These are phyloP conservation scores for Sphaeridia pumilis DNA, from an alignment of 2,888 invertebrate species.

Conservation along the genomic window DNA sequence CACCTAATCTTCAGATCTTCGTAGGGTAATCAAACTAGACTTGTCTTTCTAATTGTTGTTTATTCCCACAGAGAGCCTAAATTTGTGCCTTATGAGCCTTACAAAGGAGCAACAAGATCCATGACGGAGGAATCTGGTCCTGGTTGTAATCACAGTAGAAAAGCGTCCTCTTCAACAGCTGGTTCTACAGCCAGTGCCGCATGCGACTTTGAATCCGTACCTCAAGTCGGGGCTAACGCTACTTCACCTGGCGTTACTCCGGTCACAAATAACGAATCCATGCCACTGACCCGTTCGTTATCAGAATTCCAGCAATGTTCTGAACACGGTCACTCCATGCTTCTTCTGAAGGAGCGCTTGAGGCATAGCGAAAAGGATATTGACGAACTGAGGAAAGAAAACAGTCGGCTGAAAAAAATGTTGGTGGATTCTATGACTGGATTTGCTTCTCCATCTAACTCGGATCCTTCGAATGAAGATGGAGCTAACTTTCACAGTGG, in stretches of 20 bases:
- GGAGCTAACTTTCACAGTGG: no score
- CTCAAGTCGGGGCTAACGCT: no score
- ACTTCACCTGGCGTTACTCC: no score
- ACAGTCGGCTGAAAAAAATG: conserved; percentile 30
- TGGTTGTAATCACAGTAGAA: conserved; percentile 5
- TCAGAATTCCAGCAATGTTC: neutral
- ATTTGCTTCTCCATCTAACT: conserved; percentile 2
- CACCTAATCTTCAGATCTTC: no score
- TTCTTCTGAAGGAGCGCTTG: conserved; percentile 29
- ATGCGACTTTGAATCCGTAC: no score
- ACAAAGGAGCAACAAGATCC: conserved; percentile 30
- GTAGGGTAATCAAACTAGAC: no score
- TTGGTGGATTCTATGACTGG: conserved; percentile 34
- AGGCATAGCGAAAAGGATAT: conserved; percentile 34
- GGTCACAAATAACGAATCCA: no score
- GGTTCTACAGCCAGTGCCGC: neutral
- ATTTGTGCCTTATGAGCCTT: conserved; percentile 36
- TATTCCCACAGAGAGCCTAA: conserved; percentile 35
- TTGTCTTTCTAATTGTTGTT: no score
- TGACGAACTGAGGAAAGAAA: conserved; percentile 31
- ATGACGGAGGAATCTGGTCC: conserved; percentile 22
- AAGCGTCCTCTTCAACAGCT: neutral
- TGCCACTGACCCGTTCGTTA: neutral
- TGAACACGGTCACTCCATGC: no score
- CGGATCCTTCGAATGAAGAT: no score